Evolutionary conservation across 2,888 invertebrate genomes (phyloP).

Genomic region (Xylophagus ater): DNA sequence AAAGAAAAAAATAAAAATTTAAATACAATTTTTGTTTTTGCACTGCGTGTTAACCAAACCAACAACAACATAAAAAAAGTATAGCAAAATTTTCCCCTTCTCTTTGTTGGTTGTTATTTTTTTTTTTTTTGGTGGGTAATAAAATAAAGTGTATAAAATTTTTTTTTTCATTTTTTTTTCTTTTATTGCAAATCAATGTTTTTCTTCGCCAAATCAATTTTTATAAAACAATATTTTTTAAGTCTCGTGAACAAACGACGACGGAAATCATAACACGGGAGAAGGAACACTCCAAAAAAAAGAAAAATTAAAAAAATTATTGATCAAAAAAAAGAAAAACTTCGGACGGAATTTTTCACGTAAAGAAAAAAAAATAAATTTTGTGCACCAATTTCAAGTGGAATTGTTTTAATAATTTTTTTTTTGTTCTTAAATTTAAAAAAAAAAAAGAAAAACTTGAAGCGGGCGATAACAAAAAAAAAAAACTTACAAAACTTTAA

Average conservation of each 20-base stretch:
- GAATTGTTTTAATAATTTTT: too few species aligned
- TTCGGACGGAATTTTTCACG: neutral
- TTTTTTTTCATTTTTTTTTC: neutral
- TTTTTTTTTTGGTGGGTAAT: conserved; percentile 4
- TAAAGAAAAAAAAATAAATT: neutral
- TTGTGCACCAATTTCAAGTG: too few species aligned
- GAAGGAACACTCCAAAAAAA: too few species aligned
- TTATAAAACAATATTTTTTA: too few species aligned
- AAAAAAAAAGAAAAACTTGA: too few species aligned
- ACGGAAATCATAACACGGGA: too few species aligned
- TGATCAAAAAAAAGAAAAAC: neutral
- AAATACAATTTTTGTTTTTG: conserved; percentile 17
- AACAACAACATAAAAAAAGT: conserved; percentile 6
- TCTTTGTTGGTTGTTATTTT: conserved; percentile 15
- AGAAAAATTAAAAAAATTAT: too few species aligned
- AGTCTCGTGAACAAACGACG: too few species aligned
- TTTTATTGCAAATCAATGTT: neutral
- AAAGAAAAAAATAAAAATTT: conserved; percentile 16
- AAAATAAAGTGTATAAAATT: neutral
- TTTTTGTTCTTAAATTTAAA: too few species aligned
- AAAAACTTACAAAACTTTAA: too few species aligned
- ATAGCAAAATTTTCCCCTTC: conserved; percentile 12
- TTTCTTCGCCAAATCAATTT: too few species aligned
- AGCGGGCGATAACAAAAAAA: too few species aligned
- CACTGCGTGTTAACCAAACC: conserved; percentile 7